Percentiles rank a stretch among this genome's conserved stretches.
These are phyloP conservation scores for Otocyon megalotis DNA, from an alignment of 2,113 vertebrate genomes.

Conservation along the genomic window DNA sequence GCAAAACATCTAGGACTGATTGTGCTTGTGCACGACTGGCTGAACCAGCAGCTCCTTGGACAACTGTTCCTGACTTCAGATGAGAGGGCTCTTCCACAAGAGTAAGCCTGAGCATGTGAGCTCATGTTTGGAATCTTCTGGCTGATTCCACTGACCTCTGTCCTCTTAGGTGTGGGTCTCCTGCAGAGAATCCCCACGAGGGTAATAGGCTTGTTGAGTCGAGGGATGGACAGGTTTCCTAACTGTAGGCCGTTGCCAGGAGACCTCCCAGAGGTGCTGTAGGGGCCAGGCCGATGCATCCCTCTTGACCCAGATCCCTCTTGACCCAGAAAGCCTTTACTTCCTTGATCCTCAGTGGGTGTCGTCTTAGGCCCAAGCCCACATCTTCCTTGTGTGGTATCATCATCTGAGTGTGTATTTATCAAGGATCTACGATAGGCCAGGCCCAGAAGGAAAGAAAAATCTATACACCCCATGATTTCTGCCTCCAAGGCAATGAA, in stretches of 20 bases:
- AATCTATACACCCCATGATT: not conserved
- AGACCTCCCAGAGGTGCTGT: accelerated
- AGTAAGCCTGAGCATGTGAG: not conserved
- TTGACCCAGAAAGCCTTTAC: not conserved
- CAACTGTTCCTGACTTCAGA: not conserved
- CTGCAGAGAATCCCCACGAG: not conserved
- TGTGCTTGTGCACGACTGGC: not conserved
- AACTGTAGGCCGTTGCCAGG: not conserved
- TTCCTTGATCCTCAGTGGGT: not conserved
- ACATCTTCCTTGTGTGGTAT: not conserved
- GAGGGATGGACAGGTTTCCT: not conserved
- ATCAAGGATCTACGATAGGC: not conserved
- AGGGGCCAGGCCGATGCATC: accelerated
- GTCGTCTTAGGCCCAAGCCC: not conserved
- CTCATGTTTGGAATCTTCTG: not conserved
- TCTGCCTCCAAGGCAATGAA: not conserved
- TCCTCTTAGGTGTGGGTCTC: not conserved
- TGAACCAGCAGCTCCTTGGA: not conserved
- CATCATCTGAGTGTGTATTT: not conserved
- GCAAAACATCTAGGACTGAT: not conserved
- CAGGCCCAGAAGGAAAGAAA: not conserved
- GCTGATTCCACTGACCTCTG: not conserved
- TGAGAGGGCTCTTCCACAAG: not conserved
- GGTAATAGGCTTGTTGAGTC: not conserved
- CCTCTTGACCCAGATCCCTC: not conserved